Evolutionary conservation across 2,797 vertebrate species (phyloP).

Genomic region (Rhyacichthys aspro): DNA sequence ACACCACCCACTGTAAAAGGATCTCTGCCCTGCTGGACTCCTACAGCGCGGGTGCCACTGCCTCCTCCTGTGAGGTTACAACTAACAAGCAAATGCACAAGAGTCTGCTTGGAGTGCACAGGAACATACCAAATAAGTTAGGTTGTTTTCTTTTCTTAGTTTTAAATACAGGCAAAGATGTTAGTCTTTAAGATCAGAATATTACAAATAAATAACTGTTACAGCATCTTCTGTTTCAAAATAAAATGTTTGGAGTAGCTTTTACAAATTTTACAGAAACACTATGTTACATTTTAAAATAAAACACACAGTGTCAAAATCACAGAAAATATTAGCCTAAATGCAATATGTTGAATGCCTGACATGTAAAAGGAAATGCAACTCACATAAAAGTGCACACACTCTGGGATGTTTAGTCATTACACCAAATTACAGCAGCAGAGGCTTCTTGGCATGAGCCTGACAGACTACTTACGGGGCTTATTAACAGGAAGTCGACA

Average conservation of each 20-base stretch:
- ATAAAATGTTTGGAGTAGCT: too few species aligned
- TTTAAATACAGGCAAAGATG: neutral
- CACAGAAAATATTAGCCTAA: too few species aligned
- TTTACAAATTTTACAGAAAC: too few species aligned
- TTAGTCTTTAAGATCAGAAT: too few species aligned
- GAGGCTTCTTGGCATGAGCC: constrained; percentile 13
- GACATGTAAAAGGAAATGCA: too few species aligned
- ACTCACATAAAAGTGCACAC: neutral
- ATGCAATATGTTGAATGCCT: too few species aligned
- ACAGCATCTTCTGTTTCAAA: too few species aligned
- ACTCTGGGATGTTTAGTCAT: constrained; percentile 13
- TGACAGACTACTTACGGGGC: constrained; percentile 15
- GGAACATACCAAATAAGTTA: neutral
- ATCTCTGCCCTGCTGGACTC: constrained; percentile 4
- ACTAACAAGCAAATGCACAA: constrained; percentile 2
- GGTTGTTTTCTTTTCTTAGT: neutral
- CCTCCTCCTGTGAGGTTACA: constrained; percentile 4
- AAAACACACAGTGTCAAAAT: too few species aligned
- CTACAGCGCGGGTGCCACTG: neutral
- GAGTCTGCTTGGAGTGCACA: neutral
- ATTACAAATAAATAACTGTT: too few species aligned
- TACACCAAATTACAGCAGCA: constrained; percentile 15
- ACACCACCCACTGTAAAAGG: constrained; percentile 1
- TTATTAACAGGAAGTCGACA: constrained; percentile 44
- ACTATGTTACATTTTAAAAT: too few species aligned